phyloP scores from a whole-genome alignment of 2,797 vertebrate genomes.

The Chelidonichthys spinosus region DNA sequence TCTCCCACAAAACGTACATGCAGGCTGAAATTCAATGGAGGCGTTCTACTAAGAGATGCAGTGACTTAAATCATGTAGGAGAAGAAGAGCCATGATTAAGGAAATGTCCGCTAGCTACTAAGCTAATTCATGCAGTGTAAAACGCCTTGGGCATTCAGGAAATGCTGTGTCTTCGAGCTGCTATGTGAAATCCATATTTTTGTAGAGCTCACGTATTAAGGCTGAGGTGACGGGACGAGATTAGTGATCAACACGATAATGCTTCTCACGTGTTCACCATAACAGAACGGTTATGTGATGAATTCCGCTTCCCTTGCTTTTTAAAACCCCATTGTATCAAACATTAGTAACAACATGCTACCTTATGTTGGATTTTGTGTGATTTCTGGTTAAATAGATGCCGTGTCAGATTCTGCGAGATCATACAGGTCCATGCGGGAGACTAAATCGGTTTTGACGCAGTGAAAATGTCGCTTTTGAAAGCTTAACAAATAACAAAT shows the following conservation, averaged over 20 bases:
- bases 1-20: background rate
- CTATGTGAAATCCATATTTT: background rate
- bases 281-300: background rate
- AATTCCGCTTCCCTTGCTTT: background rate
- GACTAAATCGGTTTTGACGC: no score
- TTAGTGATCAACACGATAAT: background rate
- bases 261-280: background rate
- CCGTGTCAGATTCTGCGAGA: no score
- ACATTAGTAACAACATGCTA: no score
- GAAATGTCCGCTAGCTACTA: background rate
- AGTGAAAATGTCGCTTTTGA: no score
- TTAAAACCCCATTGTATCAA: no score
- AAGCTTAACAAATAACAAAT: no score
- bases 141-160: background rate
- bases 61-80: background rate
- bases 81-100: background rate
- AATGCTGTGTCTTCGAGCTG: background rate
- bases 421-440: no score
- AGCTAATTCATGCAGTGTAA: constrained; percentile 3
- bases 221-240: background rate
- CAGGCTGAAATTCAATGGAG: background rate
- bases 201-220: background rate
- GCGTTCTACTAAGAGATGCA: background rate
- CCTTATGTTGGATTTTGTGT: no score
- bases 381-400: no score